phyloP scores from a whole-genome alignment of 2,888 invertebrate genomes.

The Drosophila lacicola region DNA sequence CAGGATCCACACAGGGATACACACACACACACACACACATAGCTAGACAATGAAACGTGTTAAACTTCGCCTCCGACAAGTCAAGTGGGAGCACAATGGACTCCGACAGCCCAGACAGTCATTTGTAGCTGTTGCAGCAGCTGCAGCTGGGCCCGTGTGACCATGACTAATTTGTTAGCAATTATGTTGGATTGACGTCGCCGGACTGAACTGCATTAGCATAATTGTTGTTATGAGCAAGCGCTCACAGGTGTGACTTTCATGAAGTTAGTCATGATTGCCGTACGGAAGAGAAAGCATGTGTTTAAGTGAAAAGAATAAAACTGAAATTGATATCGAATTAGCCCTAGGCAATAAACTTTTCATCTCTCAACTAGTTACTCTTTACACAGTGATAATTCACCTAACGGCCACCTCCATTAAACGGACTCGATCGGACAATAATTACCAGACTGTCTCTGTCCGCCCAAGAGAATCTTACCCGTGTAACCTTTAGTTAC shows the following conservation, averaged over 20 bases:
- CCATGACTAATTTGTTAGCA: constrained; percentile 79
- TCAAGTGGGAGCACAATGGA: constrained; percentile 57
- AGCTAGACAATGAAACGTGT: constrained; percentile 43
- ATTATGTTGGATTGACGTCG: constrained; percentile 74
- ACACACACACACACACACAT: constrained; percentile 23
- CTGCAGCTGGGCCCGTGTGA: constrained; percentile 27
- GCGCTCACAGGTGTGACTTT: constrained; percentile 56
- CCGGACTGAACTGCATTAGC: constrained; percentile 69
- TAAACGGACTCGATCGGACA: too few relatives aligned
- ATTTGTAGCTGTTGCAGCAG: constrained; percentile 35
- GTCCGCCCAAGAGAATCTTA: too few relatives aligned
- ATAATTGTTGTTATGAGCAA: constrained; percentile 72
- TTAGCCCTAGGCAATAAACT: too few relatives aligned
- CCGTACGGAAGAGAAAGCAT: background rate
- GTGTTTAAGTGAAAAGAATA: background rate
- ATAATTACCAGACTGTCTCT: too few relatives aligned
- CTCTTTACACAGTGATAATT: too few relatives aligned
- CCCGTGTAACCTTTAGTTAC: too few relatives aligned
- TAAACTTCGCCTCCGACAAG: constrained; percentile 59
- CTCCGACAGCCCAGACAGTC: constrained; percentile 48
- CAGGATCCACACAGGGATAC: constrained; percentile 47
- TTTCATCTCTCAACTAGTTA: too few relatives aligned
- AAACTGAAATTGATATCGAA: background rate
- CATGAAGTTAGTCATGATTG: constrained; percentile 13
- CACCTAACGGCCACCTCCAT: too few relatives aligned